These are phyloP conservation scores for Oncorhynchus mykiss DNA, from an alignment of 2,113 vertebrate species.

Conservation along the genomic window DNA sequence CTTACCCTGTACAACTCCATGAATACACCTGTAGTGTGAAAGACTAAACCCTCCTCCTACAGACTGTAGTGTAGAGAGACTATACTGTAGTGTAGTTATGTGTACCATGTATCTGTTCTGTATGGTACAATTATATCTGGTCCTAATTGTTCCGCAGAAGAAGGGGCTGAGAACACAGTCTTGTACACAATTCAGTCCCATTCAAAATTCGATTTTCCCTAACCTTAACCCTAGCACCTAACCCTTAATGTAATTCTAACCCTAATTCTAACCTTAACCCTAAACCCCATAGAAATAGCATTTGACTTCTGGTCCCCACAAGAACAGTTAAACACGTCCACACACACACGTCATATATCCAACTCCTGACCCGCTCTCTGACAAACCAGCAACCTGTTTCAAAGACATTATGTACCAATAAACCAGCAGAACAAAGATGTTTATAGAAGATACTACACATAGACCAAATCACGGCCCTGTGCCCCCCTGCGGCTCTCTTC, in stretches of 20 bases:
- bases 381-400: background rate
- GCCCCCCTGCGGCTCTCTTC: constrained; percentile 65
- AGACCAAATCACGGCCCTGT: constrained; percentile 85
- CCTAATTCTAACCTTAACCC: too few relatives aligned
- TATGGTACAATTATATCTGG: too few relatives aligned
- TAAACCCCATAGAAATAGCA: too few relatives aligned
- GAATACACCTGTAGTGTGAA: constrained; percentile 42
- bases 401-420: constrained; percentile 11
- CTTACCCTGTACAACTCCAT: constrained; percentile 21
- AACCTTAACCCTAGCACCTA: too few relatives aligned
- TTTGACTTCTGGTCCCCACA: too few relatives aligned
- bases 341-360: background rate
- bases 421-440: background rate
- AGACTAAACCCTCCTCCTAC: background rate
- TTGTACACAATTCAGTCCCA: too few relatives aligned
- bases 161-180: background rate
- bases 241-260: too few relatives aligned
- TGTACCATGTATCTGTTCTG: background rate
- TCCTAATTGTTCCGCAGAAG: too few relatives aligned
- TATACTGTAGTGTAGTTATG: too few relatives aligned
- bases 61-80: constrained; percentile 1
- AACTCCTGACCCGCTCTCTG: background rate
- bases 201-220: too few relatives aligned
- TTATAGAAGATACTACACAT: constrained; percentile 78
- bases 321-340: too few relatives aligned